Evolutionary conservation across 1,140 invertebrate species (phyloP).

Genomic region (Hycleus cichorii): DNA sequence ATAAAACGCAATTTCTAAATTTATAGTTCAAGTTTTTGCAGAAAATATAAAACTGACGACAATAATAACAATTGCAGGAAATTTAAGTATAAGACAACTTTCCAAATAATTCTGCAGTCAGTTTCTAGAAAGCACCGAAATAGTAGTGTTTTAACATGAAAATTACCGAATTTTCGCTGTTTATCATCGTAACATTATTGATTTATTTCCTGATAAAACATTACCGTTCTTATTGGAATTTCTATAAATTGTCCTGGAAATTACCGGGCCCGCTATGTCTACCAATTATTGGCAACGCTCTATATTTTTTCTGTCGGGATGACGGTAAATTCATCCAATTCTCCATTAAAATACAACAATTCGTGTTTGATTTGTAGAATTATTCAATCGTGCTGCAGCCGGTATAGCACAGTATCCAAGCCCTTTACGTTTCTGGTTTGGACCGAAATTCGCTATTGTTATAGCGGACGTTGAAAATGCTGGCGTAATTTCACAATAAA

Average conservation of each 20-base stretch:
- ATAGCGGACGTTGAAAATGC: slow-evolving; percentile 14
- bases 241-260: slow-evolving; percentile 11
- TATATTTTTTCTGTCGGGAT: slow-evolving; percentile 4
- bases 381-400: not conserved
- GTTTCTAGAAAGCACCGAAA: too few species aligned
- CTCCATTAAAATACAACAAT: not conserved
- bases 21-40: too few species aligned
- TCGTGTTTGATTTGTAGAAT: slow-evolving; percentile 5
- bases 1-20: too few species aligned
- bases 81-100: too few species aligned
- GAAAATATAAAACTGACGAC: too few species aligned
- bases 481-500: slow-evolving; percentile 11
- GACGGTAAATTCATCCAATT: not conserved
- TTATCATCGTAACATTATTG: too few species aligned
- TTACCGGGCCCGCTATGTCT: slow-evolving; percentile 9
- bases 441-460: slow-evolving; percentile 8
- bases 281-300: slow-evolving; percentile 19
- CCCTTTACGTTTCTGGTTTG: slow-evolving; percentile 20
- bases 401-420: not conserved
- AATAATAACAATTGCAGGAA: too few species aligned
- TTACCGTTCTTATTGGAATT: not conserved
- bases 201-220: too few species aligned
- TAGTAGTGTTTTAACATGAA: too few species aligned
- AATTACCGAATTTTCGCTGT: too few species aligned
- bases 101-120: too few species aligned